phyloP scores from a whole-genome alignment of 1,140 invertebrate species.

The Eupristina koningsbergeri region DNA sequence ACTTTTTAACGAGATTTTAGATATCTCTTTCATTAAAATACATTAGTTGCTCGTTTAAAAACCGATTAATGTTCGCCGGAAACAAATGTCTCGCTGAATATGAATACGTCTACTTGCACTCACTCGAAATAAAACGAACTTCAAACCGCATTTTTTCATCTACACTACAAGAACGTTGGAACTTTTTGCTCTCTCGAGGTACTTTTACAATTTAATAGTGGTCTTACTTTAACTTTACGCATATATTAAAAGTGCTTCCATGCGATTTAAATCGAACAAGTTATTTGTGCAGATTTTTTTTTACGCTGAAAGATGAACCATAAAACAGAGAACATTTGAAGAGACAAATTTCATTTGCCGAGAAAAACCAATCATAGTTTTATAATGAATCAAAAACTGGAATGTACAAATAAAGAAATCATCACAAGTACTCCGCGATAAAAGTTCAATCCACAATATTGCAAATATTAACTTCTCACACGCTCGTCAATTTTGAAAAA shows the following conservation, averaged over 20 bases:
- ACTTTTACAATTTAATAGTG: conserved; percentile 16
- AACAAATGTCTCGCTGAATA: background rate
- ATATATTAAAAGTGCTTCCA: background rate
- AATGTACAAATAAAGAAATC: background rate
- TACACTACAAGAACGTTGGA: background rate
- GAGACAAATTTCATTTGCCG: background rate
- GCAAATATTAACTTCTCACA: no score
- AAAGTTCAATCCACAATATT: no score
- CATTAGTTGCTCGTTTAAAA: background rate
- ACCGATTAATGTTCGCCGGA: background rate
- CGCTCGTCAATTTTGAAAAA: no score
- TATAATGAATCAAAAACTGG: background rate
- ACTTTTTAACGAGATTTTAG: background rate
- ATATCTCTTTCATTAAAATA: background rate
- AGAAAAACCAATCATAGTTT: background rate
- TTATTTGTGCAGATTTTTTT: conserved; percentile 1
- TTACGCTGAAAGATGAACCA: background rate
- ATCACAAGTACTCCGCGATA: no score
- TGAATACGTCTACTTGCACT: background rate
- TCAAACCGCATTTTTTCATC: background rate
- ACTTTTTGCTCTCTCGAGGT: background rate
- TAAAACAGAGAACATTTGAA: background rate
- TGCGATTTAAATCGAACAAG: conserved; percentile 1
- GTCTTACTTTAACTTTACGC: conserved; percentile 9
- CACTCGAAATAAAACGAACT: background rate